Conservation (phyloP, 2,797 vertebrate species). For the Anguilla obscura region DNA sequence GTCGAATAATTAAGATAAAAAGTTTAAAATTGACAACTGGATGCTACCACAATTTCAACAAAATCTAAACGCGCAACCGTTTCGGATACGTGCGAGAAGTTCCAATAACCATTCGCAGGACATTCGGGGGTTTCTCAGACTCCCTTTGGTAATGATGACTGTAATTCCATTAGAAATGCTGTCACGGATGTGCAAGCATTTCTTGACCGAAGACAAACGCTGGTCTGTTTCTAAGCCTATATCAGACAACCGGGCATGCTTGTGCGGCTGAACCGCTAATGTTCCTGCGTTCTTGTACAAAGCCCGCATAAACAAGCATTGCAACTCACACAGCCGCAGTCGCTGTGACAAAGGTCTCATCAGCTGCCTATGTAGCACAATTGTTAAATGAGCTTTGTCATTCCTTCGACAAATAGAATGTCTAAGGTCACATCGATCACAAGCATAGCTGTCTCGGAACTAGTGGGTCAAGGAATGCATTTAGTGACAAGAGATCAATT, state of each 20-base stretch:
- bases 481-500: neutral
- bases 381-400: constrained; percentile 18
- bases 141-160: constrained; percentile 4
- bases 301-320: neutral
- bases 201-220: neutral
- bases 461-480: neutral
- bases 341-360: constrained; percentile 5
- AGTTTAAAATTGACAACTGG: neutral
- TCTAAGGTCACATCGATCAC: neutral
- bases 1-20: neutral
- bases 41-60: neutral
- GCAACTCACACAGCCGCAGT: neutral
- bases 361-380: neutral
- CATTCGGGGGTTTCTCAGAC: neutral
- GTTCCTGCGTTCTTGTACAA: neutral
- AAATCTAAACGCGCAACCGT: neutral
- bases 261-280: neutral
- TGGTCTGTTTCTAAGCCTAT: constrained; percentile 3
- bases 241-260: constrained; percentile 8
- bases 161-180: constrained; percentile 13
- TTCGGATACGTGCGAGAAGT: neutral
- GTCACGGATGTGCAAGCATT: constrained; percentile 1
- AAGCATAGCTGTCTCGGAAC: neutral
- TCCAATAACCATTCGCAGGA: neutral
- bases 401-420: neutral